A percentile compares a stretch with the other conserved stretches of the same genome.
phyloP scores from a whole-genome alignment of 2,113 vertebrate species.

The Cebus imitator region DNA sequence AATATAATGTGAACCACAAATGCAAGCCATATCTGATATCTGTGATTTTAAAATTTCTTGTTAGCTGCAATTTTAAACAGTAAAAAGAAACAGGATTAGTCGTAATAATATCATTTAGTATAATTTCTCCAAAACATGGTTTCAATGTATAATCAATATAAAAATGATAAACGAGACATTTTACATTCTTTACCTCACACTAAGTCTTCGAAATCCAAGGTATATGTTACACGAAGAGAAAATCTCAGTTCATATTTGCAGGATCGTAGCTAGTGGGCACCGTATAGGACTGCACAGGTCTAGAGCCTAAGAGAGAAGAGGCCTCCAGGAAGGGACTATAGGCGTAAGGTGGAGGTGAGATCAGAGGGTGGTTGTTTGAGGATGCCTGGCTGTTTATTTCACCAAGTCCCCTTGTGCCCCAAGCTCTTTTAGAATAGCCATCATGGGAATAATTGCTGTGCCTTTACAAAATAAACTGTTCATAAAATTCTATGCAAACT shows the following conservation, averaged over 20 bases:
- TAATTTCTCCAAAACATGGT: neutral
- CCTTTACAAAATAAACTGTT: neutral
- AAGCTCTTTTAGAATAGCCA: neutral
- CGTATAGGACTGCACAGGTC: rapidly evolving
- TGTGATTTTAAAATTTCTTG: neutral
- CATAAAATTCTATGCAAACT: neutral
- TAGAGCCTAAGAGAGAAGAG: neutral
- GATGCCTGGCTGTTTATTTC: neutral
- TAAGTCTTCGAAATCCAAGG: neutral
- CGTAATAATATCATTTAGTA: neutral
- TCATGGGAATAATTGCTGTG: neutral
- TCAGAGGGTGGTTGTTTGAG: neutral
- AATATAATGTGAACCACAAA: neutral
- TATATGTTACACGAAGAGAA: neutral
- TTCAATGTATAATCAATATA: neutral
- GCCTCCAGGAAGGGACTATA: neutral
- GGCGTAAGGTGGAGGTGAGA: neutral
- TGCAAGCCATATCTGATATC: neutral
- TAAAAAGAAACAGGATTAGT: neutral
- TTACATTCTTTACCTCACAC: neutral
- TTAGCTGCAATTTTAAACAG: neutral
- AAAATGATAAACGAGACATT: neutral
- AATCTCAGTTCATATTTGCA: neutral
- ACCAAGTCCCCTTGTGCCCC: neutral
- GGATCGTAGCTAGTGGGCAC: neutral